Percentiles rank a stretch among this genome's conserved stretches.
Conservation (phyloP, 1,140 invertebrate genomes). For the Cyclina sinensis region DNA sequence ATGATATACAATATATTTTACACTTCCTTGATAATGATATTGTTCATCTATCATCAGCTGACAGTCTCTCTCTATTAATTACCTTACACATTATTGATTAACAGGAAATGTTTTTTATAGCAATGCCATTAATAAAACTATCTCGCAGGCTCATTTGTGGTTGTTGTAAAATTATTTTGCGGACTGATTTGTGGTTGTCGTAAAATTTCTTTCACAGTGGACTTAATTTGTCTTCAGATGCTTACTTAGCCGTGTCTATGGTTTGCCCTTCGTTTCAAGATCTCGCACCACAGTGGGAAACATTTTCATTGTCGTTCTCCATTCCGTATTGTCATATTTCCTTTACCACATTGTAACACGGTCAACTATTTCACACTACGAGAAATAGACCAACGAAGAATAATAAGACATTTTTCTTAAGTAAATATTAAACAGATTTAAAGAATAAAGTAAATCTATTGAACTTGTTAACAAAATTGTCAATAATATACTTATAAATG, state of each 20-base stretch:
- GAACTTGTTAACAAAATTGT: not conserved
- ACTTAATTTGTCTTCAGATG: no score
- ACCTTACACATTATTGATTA: no score
- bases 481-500: conserved; percentile 7
- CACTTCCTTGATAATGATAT: no score
- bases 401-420: not conserved
- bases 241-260: no score
- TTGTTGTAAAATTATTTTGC: no score
- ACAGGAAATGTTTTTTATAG: no score
- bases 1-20: no score
- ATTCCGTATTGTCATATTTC: not conserved
- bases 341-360: not conserved
- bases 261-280: not conserved
- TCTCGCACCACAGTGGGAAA: not conserved
- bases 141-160: no score
- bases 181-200: no score
- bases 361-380: conserved; percentile 11
- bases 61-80: no score
- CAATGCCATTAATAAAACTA: no score
- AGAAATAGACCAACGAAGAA: conserved; percentile 8
- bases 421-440: conserved; percentile 28
- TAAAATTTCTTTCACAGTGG: no score
- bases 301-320: not conserved
- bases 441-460: conserved; percentile 3
- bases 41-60: not conserved